phyloP scores from a whole-genome alignment of 1,140 invertebrate genomes.

The Brachionus sp. region DNA sequence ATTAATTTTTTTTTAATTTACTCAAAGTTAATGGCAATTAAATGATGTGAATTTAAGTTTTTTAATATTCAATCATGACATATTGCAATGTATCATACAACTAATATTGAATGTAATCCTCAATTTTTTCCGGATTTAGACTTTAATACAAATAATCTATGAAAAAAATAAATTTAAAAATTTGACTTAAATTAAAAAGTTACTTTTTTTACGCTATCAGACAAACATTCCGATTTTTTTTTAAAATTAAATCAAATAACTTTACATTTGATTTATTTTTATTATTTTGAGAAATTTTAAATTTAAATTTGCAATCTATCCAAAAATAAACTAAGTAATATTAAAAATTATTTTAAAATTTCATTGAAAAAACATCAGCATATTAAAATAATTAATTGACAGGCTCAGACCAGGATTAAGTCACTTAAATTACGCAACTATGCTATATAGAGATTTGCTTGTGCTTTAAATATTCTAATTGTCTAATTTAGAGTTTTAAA shows the following conservation, averaged over 20 bases:
- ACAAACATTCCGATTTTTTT: no score
- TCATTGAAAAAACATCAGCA: not conserved
- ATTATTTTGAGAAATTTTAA: not conserved
- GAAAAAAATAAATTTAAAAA: no score
- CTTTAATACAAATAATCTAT: no score
- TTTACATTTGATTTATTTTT: not conserved
- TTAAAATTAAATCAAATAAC: not conserved
- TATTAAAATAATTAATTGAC: not conserved
- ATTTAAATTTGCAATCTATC: conserved; percentile 8
- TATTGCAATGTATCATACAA: no score
- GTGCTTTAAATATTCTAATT: not conserved
- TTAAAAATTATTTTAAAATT: not conserved
- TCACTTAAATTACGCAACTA: not conserved
- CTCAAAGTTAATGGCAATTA: no score
- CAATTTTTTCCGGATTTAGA: no score
- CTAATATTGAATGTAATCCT: no score
- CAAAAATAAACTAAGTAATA: not conserved
- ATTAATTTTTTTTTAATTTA: no score
- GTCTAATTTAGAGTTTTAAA: not conserved
- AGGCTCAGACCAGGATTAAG: not conserved
- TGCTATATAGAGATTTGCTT: not conserved
- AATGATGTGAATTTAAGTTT: no score
- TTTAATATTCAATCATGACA: no score
- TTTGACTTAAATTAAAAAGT: no score
- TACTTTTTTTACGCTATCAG: no score